A percentile compares a stretch with the other conserved stretches of the same genome.
phyloP scores from a whole-genome alignment of 92 coral and sea anemone species.

The Zoanthus sansibaricus region DNA sequence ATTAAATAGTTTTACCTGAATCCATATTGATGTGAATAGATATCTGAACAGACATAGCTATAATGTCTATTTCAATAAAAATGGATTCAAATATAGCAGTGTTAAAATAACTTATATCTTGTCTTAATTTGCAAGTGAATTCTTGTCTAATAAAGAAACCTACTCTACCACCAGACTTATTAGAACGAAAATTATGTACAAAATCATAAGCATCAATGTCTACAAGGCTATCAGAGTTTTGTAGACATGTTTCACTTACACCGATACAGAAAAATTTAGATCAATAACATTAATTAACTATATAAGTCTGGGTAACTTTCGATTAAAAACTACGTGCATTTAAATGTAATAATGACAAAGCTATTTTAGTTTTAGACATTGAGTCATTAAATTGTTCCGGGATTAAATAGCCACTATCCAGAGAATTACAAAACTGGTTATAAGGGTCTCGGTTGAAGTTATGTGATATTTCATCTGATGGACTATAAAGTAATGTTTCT shows the following conservation, averaged over 20 bases:
- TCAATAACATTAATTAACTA: neutral
- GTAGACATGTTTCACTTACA: neutral
- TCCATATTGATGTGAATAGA: no score
- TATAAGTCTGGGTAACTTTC: neutral
- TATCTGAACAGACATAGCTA: no score
- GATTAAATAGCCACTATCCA: neutral
- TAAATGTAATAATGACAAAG: neutral
- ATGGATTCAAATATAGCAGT: neutral
- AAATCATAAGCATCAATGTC: no score
- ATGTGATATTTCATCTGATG: no score
- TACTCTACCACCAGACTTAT: neutral
- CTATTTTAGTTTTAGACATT: neutral
- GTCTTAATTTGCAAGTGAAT: neutral
- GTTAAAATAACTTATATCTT: neutral
- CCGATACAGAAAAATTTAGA: neutral
- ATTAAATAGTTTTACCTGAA: no score
- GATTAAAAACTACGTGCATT: neutral
- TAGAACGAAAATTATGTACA: neutral
- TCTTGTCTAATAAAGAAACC: neutral
- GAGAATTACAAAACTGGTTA: no score
- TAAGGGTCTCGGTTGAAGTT: no score
- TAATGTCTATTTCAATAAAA: neutral
- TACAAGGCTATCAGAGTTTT: no score
- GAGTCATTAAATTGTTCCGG: neutral
- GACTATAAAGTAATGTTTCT: no score